Percentiles rank a stretch among this genome's conserved stretches.
Conservation (phyloP, 1,140 invertebrate genomes). For the Euschistus heros region DNA sequence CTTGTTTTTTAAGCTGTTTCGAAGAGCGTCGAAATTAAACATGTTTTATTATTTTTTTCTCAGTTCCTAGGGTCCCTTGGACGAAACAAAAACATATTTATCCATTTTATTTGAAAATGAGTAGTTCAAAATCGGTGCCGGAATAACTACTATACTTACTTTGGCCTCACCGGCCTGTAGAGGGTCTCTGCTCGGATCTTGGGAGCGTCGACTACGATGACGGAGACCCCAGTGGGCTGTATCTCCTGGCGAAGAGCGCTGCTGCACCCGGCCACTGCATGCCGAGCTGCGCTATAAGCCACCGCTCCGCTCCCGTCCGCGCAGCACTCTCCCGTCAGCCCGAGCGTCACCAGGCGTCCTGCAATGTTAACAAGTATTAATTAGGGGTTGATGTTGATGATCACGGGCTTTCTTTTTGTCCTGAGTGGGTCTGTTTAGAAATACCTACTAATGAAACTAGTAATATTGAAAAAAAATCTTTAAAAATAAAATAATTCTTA, state of each 20-base stretch:
- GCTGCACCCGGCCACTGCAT: conserved; percentile 60
- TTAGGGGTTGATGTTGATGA: too few relatives aligned
- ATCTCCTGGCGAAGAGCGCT: conserved; percentile 56
- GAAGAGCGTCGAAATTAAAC: too few relatives aligned
- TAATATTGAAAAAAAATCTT: too few relatives aligned
- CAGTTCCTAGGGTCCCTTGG: too few relatives aligned
- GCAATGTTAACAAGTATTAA: conserved; percentile 12
- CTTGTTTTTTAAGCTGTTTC: too few relatives aligned
- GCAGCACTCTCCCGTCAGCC: conserved; percentile 34
- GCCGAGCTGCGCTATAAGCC: conserved; percentile 53
- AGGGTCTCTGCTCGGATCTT: conserved; percentile 51
- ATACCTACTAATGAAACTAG: too few relatives aligned
- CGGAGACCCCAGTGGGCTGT: conserved; percentile 53
- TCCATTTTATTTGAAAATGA: too few relatives aligned
- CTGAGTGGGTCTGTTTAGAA: too few relatives aligned
- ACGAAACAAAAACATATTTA: too few relatives aligned
- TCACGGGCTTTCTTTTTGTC: too few relatives aligned
- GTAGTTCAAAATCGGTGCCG: not conserved
- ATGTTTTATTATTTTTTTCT: too few relatives aligned
- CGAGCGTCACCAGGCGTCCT: conserved; percentile 41
- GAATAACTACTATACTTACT: conserved; percentile 23
- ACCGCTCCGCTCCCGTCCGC: conserved; percentile 40
- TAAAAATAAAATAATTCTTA: too few relatives aligned
- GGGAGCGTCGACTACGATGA: conserved; percentile 62
- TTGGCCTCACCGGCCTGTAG: conserved; percentile 45